phyloP scores from a whole-genome alignment of 2,888 invertebrate genomes.

The Papilio gigon region DNA sequence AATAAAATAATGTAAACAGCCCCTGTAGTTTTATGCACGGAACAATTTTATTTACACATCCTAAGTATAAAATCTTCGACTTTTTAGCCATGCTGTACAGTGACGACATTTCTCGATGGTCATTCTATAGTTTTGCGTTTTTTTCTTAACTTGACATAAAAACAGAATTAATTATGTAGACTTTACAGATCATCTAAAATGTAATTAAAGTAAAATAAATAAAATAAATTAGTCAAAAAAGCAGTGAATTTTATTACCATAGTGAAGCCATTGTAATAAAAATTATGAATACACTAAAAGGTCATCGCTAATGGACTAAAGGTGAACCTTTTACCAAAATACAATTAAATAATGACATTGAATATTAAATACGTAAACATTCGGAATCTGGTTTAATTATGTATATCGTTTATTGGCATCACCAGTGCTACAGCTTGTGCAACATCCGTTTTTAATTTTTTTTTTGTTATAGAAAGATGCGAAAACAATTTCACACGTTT shows the following conservation, averaged over 20 bases:
- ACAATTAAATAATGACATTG: constrained; percentile 26
- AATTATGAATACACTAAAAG: constrained; percentile 22
- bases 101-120: neutral
- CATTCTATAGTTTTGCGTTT: neutral
- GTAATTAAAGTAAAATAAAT: too few relatives aligned
- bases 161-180: neutral
- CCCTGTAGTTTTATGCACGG: too few relatives aligned
- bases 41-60: too few relatives aligned
- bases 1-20: too few relatives aligned
- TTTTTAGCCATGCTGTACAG: neutral
- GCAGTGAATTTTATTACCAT: constrained; percentile 2
- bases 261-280: constrained; percentile 30
- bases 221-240: constrained; percentile 16
- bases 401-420: constrained; percentile 3
- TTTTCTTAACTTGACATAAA: neutral
- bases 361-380: constrained; percentile 20
- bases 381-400: constrained; percentile 15
- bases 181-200: neutral
- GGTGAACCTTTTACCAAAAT: constrained; percentile 29
- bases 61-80: too few relatives aligned
- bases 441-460: neutral
- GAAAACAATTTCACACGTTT: neutral
- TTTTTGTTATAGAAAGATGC: neutral
- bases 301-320: constrained; percentile 37
- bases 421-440: neutral